Percentiles rank a stretch among this genome's conserved stretches.
These are phyloP conservation scores for Morpho achilles DNA, from an alignment of 2,888 invertebrate species.

Conservation along the genomic window DNA sequence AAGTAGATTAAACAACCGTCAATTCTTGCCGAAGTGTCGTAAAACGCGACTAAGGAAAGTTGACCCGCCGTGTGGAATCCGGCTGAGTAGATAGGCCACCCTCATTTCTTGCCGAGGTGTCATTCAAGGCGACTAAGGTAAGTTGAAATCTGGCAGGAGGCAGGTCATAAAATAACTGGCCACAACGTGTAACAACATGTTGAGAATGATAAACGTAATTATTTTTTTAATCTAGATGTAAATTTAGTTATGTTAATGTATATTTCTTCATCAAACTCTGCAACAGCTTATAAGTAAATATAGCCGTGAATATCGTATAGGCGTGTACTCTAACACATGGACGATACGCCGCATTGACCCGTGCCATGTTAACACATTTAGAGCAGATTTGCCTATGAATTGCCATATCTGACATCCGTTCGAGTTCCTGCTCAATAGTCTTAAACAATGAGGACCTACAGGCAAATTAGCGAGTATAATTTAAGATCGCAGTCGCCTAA, in stretches of 20 bases:
- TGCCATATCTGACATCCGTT: constrained; percentile 57
- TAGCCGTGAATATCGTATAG: constrained; percentile 10
- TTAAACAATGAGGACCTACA: constrained; percentile 38
- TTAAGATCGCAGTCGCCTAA: constrained; percentile 4
- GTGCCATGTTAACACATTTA: constrained; percentile 70
- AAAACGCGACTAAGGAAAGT: no score
- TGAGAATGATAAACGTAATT: no score
- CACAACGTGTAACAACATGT: no score
- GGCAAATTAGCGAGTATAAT: constrained; percentile 32
- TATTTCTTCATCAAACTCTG: background rate
- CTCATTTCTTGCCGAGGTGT: no score
- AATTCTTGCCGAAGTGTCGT: no score
- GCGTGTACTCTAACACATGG: constrained; percentile 2
- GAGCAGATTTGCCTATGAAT: constrained; percentile 71
- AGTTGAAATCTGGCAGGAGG: no score
- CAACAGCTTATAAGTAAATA: constrained; percentile 4
- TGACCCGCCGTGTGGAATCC: background rate
- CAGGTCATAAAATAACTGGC: no score
- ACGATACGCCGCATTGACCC: constrained; percentile 28
- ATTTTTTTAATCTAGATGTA: no score
- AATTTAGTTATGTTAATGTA: no score
- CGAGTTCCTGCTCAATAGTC: constrained; percentile 54
- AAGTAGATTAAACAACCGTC: no score
- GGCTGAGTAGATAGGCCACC: no score
- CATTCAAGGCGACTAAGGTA: no score